Percentiles rank a stretch among this genome's conserved stretches.
Conservation (phyloP, 2,888 invertebrate genomes). For the Napeogenes inachia region DNA sequence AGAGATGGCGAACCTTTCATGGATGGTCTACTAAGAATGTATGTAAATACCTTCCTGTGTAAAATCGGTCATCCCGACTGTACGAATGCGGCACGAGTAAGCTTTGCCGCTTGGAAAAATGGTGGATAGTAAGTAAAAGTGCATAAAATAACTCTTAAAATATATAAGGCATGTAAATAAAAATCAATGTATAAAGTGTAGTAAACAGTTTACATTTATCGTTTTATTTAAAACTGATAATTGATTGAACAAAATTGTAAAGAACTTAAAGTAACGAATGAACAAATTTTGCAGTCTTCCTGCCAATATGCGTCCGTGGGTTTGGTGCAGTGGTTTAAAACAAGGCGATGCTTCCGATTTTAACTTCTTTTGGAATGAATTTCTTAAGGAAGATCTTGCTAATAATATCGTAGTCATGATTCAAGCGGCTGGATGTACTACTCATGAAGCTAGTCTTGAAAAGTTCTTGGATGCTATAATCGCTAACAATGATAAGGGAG, state of each 20-base stretch:
- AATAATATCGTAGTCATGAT: constrained; percentile 83
- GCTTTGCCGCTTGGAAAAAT: constrained; percentile 60
- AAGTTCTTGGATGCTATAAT: constrained; percentile 51
- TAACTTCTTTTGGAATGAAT: constrained; percentile 80
- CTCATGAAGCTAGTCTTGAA: constrained; percentile 54
- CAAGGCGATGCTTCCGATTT: constrained; percentile 80
- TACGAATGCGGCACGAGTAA: constrained; percentile 46
- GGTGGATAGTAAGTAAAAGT: constrained; percentile 46
- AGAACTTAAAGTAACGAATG: background rate
- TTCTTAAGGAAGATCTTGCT: constrained; percentile 76
- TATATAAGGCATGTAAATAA: background rate
- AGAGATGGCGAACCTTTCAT: constrained; percentile 63
- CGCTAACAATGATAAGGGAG: constrained; percentile 31
- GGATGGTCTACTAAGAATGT: constrained; percentile 71
- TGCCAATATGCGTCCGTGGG: constrained; percentile 78
- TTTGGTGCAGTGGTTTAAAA: constrained; percentile 86
- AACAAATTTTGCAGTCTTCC: constrained; percentile 25
- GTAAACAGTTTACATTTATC: too few species aligned
- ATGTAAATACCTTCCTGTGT: constrained; percentile 78
- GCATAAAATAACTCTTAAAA: background rate
- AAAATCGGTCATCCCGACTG: constrained; percentile 63
- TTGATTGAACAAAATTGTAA: background rate
- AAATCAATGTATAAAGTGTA: too few species aligned
- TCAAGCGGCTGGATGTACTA: constrained; percentile 82
- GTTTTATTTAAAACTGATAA: background rate